Base-by-base conservation (phyloP, 2,888 invertebrate species). In the Notocelia uddmanniana region DNA sequence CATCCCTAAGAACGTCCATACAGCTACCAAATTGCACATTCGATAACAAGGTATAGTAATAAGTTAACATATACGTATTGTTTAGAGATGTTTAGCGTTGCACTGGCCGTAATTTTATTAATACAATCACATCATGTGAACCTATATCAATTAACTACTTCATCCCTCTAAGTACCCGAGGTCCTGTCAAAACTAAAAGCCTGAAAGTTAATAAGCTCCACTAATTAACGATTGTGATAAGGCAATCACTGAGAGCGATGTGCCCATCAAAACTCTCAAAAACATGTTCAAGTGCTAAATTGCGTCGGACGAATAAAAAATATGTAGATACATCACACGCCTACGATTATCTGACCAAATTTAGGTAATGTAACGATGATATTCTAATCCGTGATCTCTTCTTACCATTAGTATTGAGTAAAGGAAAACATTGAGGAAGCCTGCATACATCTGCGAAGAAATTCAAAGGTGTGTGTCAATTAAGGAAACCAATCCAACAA, bases 141-240 rank as follows among this genome's bases (percentile, higher is more conserved):
- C n/a, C 52, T 8, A 18, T 54, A 9, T 2, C 23, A 21, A n/a
- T 21, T 13, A 54, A 26, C 18, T n/a, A n/a, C n/a, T n/a, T n/a
- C n/a, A 5, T 26, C 26, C 9, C n/a, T 23, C 23, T 50, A 48
- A 34, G 23, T 54, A n/a, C 21, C 37, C n/a, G 64, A 37, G 1
- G 11, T 15, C 55, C 52, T 64, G 64, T 54, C 64, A 64, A 21
- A 64, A 54, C 34, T 71, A 71, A 71, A 71, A 71, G 71, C 71
- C 52, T 66, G 50, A 59, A 71, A 71, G 70, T 66, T 45, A 71
- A 66, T 67, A 71, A 71, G 71, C 71, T 23, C 66, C 0, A 52
- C 45, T 71, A 60, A 67, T 71, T 67, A 63, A 55, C 31, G 66
- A 71, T 71, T 45, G 66, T 13, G 71, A 71, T 71, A 71, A 67